Base-by-base conservation (phyloP, 2,888 invertebrate species). In the Nymphalis urticae region DNA sequence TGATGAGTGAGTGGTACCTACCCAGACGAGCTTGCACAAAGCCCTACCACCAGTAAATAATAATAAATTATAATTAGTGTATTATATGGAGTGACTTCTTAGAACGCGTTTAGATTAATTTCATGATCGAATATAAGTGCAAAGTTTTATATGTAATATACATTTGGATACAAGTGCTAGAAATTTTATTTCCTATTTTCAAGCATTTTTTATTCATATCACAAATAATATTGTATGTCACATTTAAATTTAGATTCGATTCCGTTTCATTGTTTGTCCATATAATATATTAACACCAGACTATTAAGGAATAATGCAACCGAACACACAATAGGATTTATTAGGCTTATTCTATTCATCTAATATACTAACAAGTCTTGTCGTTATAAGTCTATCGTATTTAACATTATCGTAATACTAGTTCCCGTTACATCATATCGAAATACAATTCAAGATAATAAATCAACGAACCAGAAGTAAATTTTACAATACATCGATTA, bases 391-490 rank as follows among this genome's bases (percentile, higher is more conserved):
- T 60, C 47, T 62, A 71, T 63, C 61, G 63, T 59, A 61, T 66
- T 70, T 68, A 62, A 69, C 66, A 50, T 63, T 60, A 69, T 66
- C 62, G 42, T 50, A 67, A 64, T 68, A 59, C 56, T 50, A 21
- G 62, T 64, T 69, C 70, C 67, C 61, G 72, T 70, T 66, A 64
- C 63, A 48, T 48, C 10, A 62, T 67, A 62, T 58, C 51, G 21
- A 56, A 48, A 54, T 54, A 53, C 54, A 21, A 19, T 42, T 21
- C 10, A 47, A 51, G 48, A 54, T 42, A 53, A 59, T 7, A 48
- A 65, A 64, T 56, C 10, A 19, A 42, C 54, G 53, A 56, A 58
- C 21, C 16, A 58, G 24, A 48, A 54, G 19, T 58, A 62, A 61
- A 51, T 27, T 70, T 47, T 48, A 50, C 13, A 47, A 68, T 70